A percentile compares a stretch with the other conserved stretches of the same genome.
These are phyloP conservation scores for Gulo gulo DNA, from an alignment of 2,113 vertebrate genomes.

Conservation along the genomic window DNA sequence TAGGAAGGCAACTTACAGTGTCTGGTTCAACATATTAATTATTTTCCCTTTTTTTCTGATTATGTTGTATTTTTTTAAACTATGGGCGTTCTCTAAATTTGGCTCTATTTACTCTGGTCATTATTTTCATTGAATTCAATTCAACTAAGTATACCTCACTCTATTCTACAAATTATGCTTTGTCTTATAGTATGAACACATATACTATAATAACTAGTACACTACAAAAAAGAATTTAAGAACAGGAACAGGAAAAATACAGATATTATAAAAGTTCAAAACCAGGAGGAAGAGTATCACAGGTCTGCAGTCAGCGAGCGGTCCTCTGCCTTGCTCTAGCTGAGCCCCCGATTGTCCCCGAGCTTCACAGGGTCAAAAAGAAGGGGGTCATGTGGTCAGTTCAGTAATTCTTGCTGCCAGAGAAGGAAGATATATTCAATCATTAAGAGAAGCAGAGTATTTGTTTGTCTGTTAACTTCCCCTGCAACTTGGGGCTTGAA, in stretches of 20 bases:
- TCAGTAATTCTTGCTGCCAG: background rate
- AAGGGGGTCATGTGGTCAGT: background rate
- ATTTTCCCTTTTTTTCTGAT: conserved; percentile 10
- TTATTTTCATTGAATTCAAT: conserved; percentile 34
- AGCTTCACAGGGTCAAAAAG: background rate
- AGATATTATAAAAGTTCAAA: background rate
- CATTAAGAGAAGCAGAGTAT: background rate
- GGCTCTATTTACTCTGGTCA: background rate
- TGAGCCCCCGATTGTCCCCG: background rate
- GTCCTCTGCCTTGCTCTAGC: background rate
- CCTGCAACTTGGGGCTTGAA: background rate
- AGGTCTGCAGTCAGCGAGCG: background rate
- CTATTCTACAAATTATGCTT: conserved; percentile 7
- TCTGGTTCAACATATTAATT: background rate
- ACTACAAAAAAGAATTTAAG: background rate
- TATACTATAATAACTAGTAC: background rate
- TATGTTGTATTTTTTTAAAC: background rate
- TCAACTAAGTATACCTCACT: background rate
- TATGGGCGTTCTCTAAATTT: background rate
- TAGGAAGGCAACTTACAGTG: background rate
- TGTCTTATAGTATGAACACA: background rate
- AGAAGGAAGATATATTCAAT: background rate
- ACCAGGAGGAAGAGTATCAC: background rate
- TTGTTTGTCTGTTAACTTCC: background rate
- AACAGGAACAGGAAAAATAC: background rate